Evolutionary conservation across 2,888 invertebrate genomes (phyloP).

Genomic region (Chloroclystis v-ata): DNA sequence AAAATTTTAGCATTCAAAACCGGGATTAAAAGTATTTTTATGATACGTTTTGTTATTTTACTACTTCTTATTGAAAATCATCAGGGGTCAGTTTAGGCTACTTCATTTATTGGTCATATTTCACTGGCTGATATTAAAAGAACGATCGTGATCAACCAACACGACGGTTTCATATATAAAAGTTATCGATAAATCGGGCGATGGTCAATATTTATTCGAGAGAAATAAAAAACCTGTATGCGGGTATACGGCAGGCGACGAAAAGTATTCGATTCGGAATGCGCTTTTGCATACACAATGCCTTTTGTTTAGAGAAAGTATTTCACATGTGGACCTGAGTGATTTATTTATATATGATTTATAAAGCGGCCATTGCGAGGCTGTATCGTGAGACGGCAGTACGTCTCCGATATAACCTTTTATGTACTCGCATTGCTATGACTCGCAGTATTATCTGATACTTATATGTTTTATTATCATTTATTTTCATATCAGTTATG

Average conservation of each 20-base stretch:
- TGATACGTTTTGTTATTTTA: constrained; percentile 5
- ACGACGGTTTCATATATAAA: constrained; percentile 64
- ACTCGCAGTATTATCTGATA: background rate
- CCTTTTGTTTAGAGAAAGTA: constrained; percentile 77
- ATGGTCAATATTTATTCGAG: constrained; percentile 48
- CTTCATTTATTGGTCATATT: constrained; percentile 45
- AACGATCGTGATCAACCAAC: constrained; percentile 68
- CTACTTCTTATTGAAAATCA: constrained; percentile 7
- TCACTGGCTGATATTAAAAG: constrained; percentile 50
- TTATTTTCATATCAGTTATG: background rate
- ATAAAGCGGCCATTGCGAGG: constrained; percentile 49
- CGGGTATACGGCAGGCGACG: constrained; percentile 64
- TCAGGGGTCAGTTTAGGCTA: constrained; percentile 32
- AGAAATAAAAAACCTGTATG: constrained; percentile 55
- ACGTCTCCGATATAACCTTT: constrained; percentile 11
- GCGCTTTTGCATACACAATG: constrained; percentile 76
- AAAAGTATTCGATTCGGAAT: constrained; percentile 72
- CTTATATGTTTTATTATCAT: background rate
- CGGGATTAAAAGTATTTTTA: constrained; percentile 13
- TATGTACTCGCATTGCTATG: constrained; percentile 4
- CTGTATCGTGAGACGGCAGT: constrained; percentile 37
- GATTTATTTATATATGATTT: constrained; percentile 76
- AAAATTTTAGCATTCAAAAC: constrained; percentile 6
- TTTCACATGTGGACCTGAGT: constrained; percentile 73
- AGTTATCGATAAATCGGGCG: constrained; percentile 66